Evolutionary conservation across 2,888 invertebrate species (phyloP).

Genomic region (Agonopterix alstromeriana): DNA sequence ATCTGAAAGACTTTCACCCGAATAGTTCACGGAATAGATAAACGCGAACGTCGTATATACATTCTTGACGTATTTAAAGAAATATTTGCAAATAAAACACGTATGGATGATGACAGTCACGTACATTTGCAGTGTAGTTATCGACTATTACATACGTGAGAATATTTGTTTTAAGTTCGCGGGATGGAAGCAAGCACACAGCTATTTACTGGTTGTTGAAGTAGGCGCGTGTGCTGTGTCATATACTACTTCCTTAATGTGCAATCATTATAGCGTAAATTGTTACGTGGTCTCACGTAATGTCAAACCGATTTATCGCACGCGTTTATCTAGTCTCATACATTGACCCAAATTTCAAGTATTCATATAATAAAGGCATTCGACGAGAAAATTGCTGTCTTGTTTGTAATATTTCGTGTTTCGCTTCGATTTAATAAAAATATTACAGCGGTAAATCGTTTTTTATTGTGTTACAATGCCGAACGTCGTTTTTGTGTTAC

Average conservation of each 20-base stretch:
- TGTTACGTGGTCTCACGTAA: conserved; percentile 38
- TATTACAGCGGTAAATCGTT: neutral
- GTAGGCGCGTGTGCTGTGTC: conserved; percentile 32
- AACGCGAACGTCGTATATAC: neutral
- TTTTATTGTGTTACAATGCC: too few species aligned
- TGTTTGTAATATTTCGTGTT: conserved; percentile 2
- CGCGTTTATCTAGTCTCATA: conserved; percentile 2
- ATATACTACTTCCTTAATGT: conserved; percentile 36
- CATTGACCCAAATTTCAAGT: conserved; percentile 2
- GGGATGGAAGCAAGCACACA: conserved; percentile 14
- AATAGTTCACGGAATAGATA: neutral
- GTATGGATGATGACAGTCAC: conserved; percentile 46
- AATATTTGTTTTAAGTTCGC: conserved; percentile 52
- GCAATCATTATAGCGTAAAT: conserved; percentile 33
- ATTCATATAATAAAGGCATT: neutral
- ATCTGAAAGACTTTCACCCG: neutral
- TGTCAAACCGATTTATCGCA: conserved; percentile 14
- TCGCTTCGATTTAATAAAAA: conserved; percentile 2
- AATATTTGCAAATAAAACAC: conserved; percentile 32
- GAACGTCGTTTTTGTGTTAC: too few species aligned
- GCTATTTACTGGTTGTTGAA: conserved; percentile 27
- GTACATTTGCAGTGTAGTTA: conserved; percentile 43
- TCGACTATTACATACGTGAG: conserved; percentile 57
- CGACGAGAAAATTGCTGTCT: conserved; percentile 1
- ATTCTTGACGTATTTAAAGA: conserved; percentile 10